A percentile compares a stretch with the other conserved stretches of the same genome.
Conservation (phyloP, 2,797 vertebrate genomes). For the Lutjanus campechanus region DNA sequence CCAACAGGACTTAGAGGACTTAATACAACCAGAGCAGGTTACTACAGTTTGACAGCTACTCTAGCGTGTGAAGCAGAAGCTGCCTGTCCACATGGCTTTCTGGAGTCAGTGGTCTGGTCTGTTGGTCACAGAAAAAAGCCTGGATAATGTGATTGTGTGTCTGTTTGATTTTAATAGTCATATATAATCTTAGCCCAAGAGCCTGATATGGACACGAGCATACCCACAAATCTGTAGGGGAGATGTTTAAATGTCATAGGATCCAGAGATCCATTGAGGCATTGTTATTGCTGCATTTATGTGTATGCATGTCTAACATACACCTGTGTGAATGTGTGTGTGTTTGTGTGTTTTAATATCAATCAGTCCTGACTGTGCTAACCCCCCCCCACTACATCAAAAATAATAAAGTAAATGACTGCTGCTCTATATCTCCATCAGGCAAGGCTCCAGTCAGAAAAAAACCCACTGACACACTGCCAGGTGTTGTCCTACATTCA, state of each 20-base stretch:
- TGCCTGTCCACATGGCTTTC: constrained; percentile 9
- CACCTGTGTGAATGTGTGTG: constrained; percentile 40
- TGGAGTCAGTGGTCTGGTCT: not conserved
- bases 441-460: constrained; percentile 27
- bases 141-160: constrained; percentile 51
- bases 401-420: constrained; percentile 68
- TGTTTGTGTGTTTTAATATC: constrained; percentile 70
- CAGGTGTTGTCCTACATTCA: constrained; percentile 69
- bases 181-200: constrained; percentile 13
- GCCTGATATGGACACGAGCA: constrained; percentile 3
- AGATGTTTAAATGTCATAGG: constrained; percentile 6
- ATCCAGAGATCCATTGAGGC: constrained; percentile 23
- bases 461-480: constrained; percentile 50
- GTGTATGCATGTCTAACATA: constrained; percentile 14
- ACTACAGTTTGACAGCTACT: constrained; percentile 39
- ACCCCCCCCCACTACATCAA: constrained; percentile 39
- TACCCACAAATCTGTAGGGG: constrained; percentile 29
- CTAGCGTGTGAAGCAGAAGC: constrained; percentile 15
- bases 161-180: constrained; percentile 38
- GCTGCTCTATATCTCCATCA: constrained; percentile 36
- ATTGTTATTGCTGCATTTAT: constrained; percentile 26
- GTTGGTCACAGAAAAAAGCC: constrained; percentile 24
- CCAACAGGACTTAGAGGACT: constrained; percentile 33
- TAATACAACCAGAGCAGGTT: constrained; percentile 50
- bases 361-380: constrained; percentile 38